Base-by-base conservation (phyloP, 2,888 invertebrate species). In the Parnassius glacialis region DNA sequence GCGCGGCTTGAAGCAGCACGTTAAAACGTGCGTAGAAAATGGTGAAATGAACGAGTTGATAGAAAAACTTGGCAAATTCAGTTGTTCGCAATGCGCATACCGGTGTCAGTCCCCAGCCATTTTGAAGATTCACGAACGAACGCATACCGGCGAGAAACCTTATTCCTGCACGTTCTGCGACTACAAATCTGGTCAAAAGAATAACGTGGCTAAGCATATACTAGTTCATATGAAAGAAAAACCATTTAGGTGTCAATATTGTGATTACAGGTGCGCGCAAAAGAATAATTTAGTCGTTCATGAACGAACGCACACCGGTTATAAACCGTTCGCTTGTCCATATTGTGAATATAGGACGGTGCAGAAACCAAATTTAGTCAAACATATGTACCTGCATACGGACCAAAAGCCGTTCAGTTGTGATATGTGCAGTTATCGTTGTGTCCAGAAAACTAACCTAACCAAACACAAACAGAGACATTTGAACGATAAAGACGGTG, bases 171-270 rank as follows among this genome's bases (percentile, higher is more conserved):
- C 83, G 0, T 90, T 89, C 59, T 92, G 92, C 65, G 87, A 89
- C 65, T 92, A 92, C 67, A 92, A 92, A 67, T 92, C 92, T 0
- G 92, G 92, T 0, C 92, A 92, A 60, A 92, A 92, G 61, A 92
- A 92, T 50, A 92, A 92, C 48, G 92, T 92, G 0, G 91, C 90
- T 0, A 92, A 92, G 74, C 92, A 92, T n/a, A 86, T 92, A 5
- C 61, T 92, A 13, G 91, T 92, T 0, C 92, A 92, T 52, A 92
- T 91, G 90, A 92, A 92, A 55, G 89, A 92, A 57, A 92, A 92
- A 66, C 92, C 92, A 0, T 92, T 88, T 45, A 70, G 85, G 0
- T 92, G 92, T 64, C 89, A 92, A 9, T 92, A 87, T 43, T 92
- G 92, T n/a, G 90, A 91, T 0, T 92, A 92, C 25, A 68, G 86